A percentile compares a stretch with the other conserved stretches of the same genome.
Conservation (phyloP, 2,797 vertebrate species). For the Carcharodon carcharias region DNA sequence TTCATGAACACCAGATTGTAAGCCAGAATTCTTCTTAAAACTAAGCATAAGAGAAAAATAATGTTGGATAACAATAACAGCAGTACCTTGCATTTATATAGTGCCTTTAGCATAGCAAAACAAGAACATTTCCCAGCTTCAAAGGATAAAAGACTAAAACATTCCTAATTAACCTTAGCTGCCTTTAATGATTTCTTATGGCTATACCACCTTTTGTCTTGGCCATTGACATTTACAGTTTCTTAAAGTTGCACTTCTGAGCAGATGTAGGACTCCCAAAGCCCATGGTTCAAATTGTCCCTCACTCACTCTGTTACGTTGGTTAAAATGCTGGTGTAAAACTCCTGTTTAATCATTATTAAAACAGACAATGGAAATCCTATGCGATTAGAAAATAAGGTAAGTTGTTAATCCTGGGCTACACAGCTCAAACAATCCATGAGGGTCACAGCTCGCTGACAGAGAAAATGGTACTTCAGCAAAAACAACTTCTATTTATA, state of each 20-base stretch:
- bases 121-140: neutral
- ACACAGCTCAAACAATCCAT: neutral
- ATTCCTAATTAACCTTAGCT: neutral
- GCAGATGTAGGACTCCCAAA: neutral
- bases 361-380: neutral
- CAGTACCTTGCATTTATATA: neutral
- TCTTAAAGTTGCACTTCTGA: neutral
- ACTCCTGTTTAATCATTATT: neutral
- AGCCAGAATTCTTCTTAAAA: neutral
- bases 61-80: neutral
- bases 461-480: neutral
- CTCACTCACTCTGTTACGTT: too few relatives aligned
- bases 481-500: too few relatives aligned
- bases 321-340: neutral
- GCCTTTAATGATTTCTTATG: neutral
- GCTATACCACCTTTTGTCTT: neutral
- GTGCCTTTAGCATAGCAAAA: neutral
- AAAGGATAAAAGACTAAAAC: neutral
- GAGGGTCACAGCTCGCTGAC: neutral
- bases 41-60: neutral
- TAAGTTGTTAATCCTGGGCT: neutral
- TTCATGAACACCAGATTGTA: neutral
- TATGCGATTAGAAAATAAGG: neutral
- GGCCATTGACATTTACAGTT: neutral
- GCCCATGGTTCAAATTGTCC: neutral